Evolutionary conservation across 1,140 invertebrate genomes (phyloP), one percentile per base, ranked within the genome.

Genomic region (Bombus affinis): DNA sequence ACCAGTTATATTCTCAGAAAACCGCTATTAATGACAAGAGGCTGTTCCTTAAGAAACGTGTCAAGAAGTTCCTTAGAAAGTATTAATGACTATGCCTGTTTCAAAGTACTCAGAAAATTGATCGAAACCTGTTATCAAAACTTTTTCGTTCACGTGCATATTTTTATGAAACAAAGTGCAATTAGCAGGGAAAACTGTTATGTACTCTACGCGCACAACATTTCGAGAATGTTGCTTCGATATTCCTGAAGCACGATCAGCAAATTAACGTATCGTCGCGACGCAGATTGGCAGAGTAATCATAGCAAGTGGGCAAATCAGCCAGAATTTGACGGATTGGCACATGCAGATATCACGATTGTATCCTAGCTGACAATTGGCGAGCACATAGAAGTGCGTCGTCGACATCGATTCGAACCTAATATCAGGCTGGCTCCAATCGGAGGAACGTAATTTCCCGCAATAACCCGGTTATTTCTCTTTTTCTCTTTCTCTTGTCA

Each of bases 241-340:
- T 44, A 81, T 74, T 76, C 71, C 35, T 35, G 37, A 39, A 57
- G 62, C 65, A 71, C 83, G 71, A 77, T 77, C 75, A 47, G 59
- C 76, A 65, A 89, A 89, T 89, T 80, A 88, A 88, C 84, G 82
- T 70, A 75, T 78, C 80, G 83, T 68, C 78, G 87, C 70, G 72
- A 35, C 57, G 42, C 62, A 70, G 53, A 73, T 82, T 82, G 82
- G 72, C 86, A 65, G 85, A 37, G 70, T 83, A 86, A 89, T 89
- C 88, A 89, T 89, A 89, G 84, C 78, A 86, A 89, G 85, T 83
- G 79, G 72, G 32, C 75, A 65, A 89, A 89, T 86, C 84, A 89
- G 77, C 68, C 84, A 74, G 76, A 83, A 86, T 86, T 89, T 89
- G 87, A 88, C 79, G 70, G 87, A 89, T 77, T 83, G 87, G 79